Percentiles rank a stretch among this genome's conserved stretches.
Evolutionary conservation across 2,797 vertebrate genomes (phyloP).

Genomic region (Neosilurus hyrtlii): DNA sequence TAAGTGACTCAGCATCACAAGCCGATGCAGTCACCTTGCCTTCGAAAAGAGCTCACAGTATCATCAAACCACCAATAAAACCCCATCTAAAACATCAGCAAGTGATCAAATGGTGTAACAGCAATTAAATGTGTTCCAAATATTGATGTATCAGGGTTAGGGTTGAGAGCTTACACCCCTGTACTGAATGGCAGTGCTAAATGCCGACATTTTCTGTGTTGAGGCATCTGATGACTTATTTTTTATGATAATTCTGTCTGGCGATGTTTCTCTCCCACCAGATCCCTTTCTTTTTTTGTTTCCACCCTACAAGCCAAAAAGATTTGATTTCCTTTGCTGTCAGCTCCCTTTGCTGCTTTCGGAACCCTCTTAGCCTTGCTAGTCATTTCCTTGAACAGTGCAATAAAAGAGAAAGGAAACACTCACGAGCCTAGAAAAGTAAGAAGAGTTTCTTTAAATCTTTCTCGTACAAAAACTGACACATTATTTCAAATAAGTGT

Average conservation of each 20-base stretch:
- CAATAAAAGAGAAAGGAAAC: neutral
- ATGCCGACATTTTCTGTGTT: neutral
- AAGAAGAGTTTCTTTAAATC: neutral
- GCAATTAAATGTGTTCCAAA: neutral
- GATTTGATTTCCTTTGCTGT: slow-evolving; percentile 24
- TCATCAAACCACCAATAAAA: slow-evolving; percentile 21
- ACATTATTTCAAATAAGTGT: neutral
- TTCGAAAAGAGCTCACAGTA: slow-evolving; percentile 21
- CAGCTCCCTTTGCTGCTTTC: slow-evolving; percentile 24
- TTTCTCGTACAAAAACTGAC: neutral
- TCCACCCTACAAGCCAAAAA: neutral
- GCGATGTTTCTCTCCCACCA: neutral
- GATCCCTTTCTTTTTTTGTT: slow-evolving; percentile 13
- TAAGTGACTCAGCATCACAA: slow-evolving; percentile 54
- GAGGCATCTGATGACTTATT: neutral
- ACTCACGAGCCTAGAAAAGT: neutral
- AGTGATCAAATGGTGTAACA: neutral
- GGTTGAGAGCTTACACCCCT: neutral
- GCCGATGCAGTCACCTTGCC: slow-evolving; percentile 27
- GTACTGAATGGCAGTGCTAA: neutral
- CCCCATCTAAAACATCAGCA: neutral
- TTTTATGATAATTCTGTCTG: neutral
- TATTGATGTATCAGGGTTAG: neutral
- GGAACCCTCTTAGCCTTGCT: slow-evolving; percentile 19
- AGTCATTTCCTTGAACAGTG: slow-evolving; percentile 7